Percentiles rank a stretch among this genome's conserved stretches.
These are phyloP conservation scores for Triplophysa tibetana DNA, from an alignment of 2,113 vertebrate species.

Conservation along the genomic window DNA sequence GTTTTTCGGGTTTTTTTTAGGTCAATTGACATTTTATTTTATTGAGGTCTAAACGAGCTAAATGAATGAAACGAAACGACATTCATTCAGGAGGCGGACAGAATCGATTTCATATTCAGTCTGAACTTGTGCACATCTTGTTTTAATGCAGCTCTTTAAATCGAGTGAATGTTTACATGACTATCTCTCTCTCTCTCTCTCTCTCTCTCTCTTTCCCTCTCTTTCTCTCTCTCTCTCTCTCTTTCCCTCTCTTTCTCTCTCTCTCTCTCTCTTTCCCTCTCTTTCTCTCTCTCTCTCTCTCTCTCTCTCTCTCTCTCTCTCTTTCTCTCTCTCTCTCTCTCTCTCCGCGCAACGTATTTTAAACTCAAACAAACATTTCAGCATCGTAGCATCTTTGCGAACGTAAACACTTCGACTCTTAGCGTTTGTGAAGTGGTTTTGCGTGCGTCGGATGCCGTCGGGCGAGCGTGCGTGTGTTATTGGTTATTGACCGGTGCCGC, in stretches of 20 bases:
- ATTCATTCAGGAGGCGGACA: slow-evolving; percentile 8
- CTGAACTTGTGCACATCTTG: slow-evolving; percentile 71
- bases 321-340: slow-evolving; percentile 45
- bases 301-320: not conserved
- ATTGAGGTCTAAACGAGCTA: slow-evolving; percentile 47
- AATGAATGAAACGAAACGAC: slow-evolving; percentile 12
- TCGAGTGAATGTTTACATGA: slow-evolving; percentile 72
- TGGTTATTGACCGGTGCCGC: slow-evolving; percentile 41
- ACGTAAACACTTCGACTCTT: slow-evolving; percentile 65
- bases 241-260: no score
- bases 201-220: not conserved
- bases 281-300: not conserved
- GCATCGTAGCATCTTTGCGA: slow-evolving; percentile 72
- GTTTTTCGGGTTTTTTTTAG: no score
- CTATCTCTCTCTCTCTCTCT: slow-evolving; percentile 43
- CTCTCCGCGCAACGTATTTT: slow-evolving; percentile 69
- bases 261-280: slow-evolving; percentile 58
- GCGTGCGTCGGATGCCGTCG: slow-evolving; percentile 71
- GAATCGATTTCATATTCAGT: slow-evolving; percentile 32
- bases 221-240: slow-evolving; percentile 59
- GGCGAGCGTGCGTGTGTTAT: not conserved
- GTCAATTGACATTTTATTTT: slow-evolving; percentile 35
- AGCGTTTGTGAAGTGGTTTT: slow-evolving; percentile 56
- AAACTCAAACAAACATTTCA: slow-evolving; percentile 74
- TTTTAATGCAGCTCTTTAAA: slow-evolving; percentile 73